A percentile compares a stretch with the other conserved stretches of the same genome.
phyloP scores from a whole-genome alignment of 2,797 vertebrate genomes.

The Phrynocephalus guinanensis region DNA sequence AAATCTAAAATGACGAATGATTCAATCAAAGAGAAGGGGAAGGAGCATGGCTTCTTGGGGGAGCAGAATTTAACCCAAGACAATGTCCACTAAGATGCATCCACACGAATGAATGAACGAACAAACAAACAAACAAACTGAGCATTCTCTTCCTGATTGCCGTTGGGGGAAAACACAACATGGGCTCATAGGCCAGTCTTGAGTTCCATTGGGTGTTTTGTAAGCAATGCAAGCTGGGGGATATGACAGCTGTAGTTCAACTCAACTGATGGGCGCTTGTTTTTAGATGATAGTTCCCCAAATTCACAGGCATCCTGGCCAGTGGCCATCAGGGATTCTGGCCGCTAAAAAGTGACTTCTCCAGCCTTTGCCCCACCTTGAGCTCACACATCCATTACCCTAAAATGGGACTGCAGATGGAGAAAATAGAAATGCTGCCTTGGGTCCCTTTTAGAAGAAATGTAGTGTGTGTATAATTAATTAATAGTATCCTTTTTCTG shows the following conservation, averaged over 20 bases:
- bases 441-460: too few relatives aligned
- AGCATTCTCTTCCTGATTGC: not conserved
- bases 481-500: too few relatives aligned
- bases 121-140: too few relatives aligned
- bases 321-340: too few relatives aligned
- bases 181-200: not conserved
- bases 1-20: not conserved
- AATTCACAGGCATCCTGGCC: too few relatives aligned
- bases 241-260: not conserved
- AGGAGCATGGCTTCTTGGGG: not conserved
- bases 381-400: too few relatives aligned
- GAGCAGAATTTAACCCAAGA: not conserved
- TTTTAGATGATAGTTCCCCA: too few relatives aligned
- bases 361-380: too few relatives aligned
- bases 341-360: too few relatives aligned
- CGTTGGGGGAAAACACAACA: not conserved
- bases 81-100: not conserved
- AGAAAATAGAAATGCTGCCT: too few relatives aligned
- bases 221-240: not conserved
- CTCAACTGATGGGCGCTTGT: not conserved
- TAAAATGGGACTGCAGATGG: too few relatives aligned
- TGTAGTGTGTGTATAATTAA: too few relatives aligned
- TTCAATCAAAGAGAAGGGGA: not conserved
- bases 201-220: not conserved
- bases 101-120: not conserved